Evolutionary conservation across 2,797 vertebrate genomes (phyloP).

Genomic region (Nyctibius grandis): DNA sequence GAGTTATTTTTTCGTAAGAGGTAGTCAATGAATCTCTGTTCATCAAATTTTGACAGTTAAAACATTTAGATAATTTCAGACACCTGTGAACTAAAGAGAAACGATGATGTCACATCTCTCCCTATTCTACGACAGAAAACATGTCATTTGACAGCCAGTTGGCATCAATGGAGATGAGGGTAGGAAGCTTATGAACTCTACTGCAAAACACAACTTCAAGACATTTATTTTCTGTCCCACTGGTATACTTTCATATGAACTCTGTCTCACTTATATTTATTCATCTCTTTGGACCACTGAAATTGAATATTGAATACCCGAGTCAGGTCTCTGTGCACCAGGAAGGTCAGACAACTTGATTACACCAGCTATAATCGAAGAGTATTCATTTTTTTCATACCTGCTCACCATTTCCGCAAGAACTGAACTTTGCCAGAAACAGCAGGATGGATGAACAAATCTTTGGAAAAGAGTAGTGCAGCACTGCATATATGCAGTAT

Average conservation of each 20-base stretch:
- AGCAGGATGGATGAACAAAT: conserved; percentile 26
- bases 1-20: not conserved
- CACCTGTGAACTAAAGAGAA: not conserved
- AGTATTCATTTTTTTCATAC: conserved; percentile 34
- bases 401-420: conserved; percentile 14
- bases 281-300: conserved; percentile 48
- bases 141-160: not conserved
- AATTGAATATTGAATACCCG: conserved; percentile 54
- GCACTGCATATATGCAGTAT: not conserved
- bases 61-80: not conserved
- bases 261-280: conserved; percentile 53
- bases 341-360: conserved; percentile 56
- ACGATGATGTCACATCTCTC: not conserved
- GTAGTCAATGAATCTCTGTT: not conserved
- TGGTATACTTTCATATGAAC: conserved; percentile 28
- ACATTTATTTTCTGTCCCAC: conserved; percentile 51
- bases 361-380: conserved; percentile 46
- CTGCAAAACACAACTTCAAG: conserved; percentile 16
- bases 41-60: not conserved
- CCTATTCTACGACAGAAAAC: not conserved
- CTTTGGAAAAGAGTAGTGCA: not conserved
- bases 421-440: conserved; percentile 37
- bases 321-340: conserved; percentile 28
- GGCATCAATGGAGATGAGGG: not conserved
- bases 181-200: not conserved